A percentile compares a stretch with the other conserved stretches of the same genome.
Evolutionary conservation across 2,888 invertebrate genomes (phyloP).

Genomic region (Callosobruchus maculatus): DNA sequence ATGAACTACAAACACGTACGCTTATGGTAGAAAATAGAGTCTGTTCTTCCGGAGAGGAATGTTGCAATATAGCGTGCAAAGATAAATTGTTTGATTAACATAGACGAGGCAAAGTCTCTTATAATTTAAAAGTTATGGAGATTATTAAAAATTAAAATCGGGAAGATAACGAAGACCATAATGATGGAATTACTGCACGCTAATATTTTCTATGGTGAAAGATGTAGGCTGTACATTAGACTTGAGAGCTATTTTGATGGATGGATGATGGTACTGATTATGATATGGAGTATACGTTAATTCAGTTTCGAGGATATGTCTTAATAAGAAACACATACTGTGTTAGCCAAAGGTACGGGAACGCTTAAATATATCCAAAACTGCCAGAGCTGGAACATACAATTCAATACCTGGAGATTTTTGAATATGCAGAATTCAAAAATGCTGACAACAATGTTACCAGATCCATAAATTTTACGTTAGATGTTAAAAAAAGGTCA

Average conservation of each 20-base stretch:
- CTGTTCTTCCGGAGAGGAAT: background rate
- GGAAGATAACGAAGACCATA: background rate
- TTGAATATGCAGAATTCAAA: too few relatives aligned
- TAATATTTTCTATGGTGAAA: background rate
- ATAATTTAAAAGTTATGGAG: background rate
- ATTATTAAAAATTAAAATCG: background rate
- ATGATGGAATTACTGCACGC: background rate
- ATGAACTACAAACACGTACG: background rate
- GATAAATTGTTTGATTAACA: background rate
- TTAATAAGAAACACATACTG: too few relatives aligned
- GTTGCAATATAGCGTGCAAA: background rate
- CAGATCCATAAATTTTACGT: too few relatives aligned
- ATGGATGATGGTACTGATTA: background rate
- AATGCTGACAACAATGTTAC: too few relatives aligned
- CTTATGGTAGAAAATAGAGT: background rate
- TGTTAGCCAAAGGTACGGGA: too few relatives aligned
- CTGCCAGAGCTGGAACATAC: too few relatives aligned
- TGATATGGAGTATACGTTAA: too few relatives aligned
- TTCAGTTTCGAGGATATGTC: too few relatives aligned
- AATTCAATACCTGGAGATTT: too few relatives aligned
- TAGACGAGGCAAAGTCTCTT: background rate
- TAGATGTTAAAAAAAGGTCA: too few relatives aligned
- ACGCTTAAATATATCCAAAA: too few relatives aligned
- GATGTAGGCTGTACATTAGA: background rate
- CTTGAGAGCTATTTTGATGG: background rate